These are phyloP conservation scores for Eulacestoma nigropectus DNA, from an alignment of 2,113 vertebrate species.

Conservation along the genomic window DNA sequence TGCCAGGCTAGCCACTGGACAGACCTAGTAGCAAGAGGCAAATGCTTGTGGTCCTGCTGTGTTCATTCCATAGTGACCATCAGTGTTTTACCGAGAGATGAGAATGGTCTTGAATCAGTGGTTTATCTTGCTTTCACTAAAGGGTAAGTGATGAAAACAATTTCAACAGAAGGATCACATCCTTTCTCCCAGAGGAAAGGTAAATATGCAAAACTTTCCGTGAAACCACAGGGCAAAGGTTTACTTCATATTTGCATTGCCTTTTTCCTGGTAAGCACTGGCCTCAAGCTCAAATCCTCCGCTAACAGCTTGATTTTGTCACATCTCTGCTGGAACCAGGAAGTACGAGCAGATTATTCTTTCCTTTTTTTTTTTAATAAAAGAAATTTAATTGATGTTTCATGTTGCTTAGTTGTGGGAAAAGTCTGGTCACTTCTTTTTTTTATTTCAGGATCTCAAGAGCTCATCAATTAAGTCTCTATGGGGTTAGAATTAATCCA, in stretches of 20 bases:
- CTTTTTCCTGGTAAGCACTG: not conserved
- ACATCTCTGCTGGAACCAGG: not conserved
- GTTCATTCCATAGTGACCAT: not conserved
- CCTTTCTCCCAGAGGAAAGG: not conserved
- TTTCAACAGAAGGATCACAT: not conserved
- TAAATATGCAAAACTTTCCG: not conserved
- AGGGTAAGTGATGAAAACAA: not conserved
- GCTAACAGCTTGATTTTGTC: not conserved
- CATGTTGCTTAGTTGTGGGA: not conserved
- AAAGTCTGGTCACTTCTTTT: not conserved
- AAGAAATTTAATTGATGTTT: not conserved
- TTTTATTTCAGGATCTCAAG: not conserved
- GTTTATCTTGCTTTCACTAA: not conserved
- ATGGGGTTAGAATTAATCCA: conserved; percentile 33
- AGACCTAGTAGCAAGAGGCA: not conserved
- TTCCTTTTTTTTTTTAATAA: not conserved
- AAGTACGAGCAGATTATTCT: not conserved
- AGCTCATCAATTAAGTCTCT: not conserved
- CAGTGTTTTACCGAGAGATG: not conserved
- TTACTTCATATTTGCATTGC: not conserved
- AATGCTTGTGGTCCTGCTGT: not conserved
- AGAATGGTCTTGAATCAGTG: not conserved
- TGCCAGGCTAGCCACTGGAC: not conserved
- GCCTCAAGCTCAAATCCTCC: not conserved
- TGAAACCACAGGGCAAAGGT: not conserved